Evolutionary conservation across 2,113 vertebrate species (phyloP).

Genomic region (Epinephelus lanceolatus): DNA sequence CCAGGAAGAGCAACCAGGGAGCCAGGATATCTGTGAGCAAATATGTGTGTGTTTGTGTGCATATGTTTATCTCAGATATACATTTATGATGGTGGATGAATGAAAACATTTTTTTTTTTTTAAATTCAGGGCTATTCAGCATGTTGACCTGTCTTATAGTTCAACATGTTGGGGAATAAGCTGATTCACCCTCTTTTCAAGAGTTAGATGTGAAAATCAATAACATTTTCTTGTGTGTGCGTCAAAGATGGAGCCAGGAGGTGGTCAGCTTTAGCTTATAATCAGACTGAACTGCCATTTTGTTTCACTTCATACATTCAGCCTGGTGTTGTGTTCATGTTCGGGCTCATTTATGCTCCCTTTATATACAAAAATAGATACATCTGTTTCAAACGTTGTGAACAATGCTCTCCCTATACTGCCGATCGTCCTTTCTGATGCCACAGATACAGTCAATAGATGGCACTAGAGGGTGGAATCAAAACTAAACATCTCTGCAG

Average conservation of each 20-base stretch:
- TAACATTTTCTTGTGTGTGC: background rate
- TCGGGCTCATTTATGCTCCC: too few relatives aligned
- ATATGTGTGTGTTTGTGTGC: background rate
- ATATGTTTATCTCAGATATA: background rate
- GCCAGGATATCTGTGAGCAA: conserved; percentile 51
- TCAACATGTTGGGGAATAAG: background rate
- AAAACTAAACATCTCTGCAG: too few relatives aligned
- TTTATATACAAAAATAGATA: too few relatives aligned
- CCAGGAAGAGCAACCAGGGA: conserved; percentile 67
- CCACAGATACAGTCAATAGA: too few relatives aligned
- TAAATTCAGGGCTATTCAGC: background rate
- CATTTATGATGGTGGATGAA: conserved; percentile 37
- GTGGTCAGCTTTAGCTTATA: background rate
- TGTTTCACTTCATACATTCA: too few relatives aligned
- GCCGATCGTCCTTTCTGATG: too few relatives aligned
- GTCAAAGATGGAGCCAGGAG: background rate
- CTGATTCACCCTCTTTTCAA: background rate
- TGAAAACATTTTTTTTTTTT: conserved; percentile 1
- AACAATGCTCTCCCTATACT: too few relatives aligned
- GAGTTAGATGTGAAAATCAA: background rate
- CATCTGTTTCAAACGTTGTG: too few relatives aligned
- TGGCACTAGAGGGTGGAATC: too few relatives aligned
- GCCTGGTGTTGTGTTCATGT: too few relatives aligned
- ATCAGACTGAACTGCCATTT: too few relatives aligned
- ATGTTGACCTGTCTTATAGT: background rate